Conservation (phyloP, 2,113 vertebrate species). For the Ciconia stormi region DNA sequence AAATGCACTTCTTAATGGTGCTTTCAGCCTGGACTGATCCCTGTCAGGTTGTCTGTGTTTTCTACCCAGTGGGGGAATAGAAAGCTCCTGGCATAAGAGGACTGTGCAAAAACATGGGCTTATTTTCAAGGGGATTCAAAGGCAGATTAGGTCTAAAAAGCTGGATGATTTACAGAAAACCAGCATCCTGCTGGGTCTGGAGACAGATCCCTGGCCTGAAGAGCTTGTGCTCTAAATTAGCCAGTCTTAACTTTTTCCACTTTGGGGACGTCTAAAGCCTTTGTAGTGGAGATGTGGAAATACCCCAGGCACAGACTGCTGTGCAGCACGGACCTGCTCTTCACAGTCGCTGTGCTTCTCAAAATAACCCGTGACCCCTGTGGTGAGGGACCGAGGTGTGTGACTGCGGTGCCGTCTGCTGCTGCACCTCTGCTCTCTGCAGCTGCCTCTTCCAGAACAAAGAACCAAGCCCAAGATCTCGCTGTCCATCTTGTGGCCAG, state of each 20-base stretch:
- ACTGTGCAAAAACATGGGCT: not conserved
- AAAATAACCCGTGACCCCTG: not conserved
- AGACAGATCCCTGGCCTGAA: not conserved
- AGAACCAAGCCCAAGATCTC: not conserved
- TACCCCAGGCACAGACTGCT: not conserved
- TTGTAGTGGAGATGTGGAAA: not conserved
- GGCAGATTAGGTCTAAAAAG: not conserved
- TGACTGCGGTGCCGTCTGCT: not conserved
- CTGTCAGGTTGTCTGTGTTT: not conserved
- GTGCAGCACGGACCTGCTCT: not conserved
- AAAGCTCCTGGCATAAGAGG: not conserved
- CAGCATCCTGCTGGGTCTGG: not conserved
- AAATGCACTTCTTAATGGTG: not conserved
- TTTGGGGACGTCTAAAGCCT: not conserved
- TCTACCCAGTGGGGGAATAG: not conserved
- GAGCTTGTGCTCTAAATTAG: not conserved
- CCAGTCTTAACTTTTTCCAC: accelerated
- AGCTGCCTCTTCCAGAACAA: not conserved
- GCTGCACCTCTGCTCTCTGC: not conserved
- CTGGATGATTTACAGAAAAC: not conserved
- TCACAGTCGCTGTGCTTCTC: not conserved
- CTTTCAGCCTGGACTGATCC: not conserved
- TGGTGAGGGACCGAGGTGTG: accelerated
- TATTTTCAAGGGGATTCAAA: not conserved
- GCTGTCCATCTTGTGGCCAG: not conserved